Evolutionary conservation across 2,888 invertebrate species (phyloP).

Genomic region (Eurytoma californica): DNA sequence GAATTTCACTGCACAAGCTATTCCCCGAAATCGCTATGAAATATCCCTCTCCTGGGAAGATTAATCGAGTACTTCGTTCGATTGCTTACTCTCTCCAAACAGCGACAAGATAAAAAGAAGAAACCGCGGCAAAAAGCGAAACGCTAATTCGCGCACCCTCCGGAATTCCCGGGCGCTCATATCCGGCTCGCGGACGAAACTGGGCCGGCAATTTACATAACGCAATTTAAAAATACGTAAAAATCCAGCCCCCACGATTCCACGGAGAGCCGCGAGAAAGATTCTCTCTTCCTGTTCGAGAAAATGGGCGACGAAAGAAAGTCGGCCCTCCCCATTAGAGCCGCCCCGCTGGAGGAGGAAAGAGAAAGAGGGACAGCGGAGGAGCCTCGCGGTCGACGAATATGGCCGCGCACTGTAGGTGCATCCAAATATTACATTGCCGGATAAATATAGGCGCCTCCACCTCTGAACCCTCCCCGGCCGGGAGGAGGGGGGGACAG

Average conservation of each 20-base stretch:
- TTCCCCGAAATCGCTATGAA: too few relatives aligned
- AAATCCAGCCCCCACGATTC: conserved; percentile 15
- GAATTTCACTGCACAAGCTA: too few relatives aligned
- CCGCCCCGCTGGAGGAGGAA: conserved; percentile 7
- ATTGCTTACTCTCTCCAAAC: too few relatives aligned
- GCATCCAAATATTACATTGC: conserved; percentile 71
- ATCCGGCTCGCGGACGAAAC: conserved; percentile 8
- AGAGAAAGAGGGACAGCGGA: not conserved
- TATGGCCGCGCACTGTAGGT: conserved; percentile 61
- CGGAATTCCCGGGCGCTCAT: too few relatives aligned
- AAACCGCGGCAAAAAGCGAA: not conserved
- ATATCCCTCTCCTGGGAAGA: too few relatives aligned
- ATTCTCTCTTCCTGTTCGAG: not conserved
- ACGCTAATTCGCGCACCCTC: too few relatives aligned
- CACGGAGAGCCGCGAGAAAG: not conserved
- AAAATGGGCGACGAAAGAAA: conserved; percentile 9
- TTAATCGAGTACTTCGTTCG: too few relatives aligned
- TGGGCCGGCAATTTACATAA: conserved; percentile 47
- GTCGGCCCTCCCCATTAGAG: not conserved
- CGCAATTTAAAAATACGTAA: conserved; percentile 38
- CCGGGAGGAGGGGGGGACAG: conserved; percentile 12
- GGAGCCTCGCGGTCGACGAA: conserved; percentile 49
- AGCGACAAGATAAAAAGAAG: not conserved
- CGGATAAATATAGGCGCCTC: conserved; percentile 68
- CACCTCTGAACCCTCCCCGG: conserved; percentile 62